A percentile compares a stretch with the other conserved stretches of the same genome.
Evolutionary conservation across 2,113 vertebrate genomes (phyloP).

Genomic region (Neotoma lepida): DNA sequence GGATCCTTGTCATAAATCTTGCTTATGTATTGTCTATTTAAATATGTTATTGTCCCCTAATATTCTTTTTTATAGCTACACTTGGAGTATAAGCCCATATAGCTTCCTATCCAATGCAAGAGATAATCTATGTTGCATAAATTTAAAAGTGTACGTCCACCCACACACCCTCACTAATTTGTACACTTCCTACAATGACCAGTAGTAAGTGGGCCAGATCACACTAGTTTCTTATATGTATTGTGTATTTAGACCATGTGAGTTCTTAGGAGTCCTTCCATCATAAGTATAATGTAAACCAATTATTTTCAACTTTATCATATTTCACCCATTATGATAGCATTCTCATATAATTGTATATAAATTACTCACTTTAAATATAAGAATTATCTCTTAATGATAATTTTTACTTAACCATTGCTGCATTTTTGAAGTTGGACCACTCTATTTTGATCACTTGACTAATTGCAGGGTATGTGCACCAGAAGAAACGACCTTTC

Average conservation of each 20-base stretch:
- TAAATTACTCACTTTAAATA: constrained; percentile 45
- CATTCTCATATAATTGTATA: constrained; percentile 40
- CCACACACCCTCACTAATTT: neutral
- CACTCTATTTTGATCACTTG: constrained; percentile 71
- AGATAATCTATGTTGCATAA: neutral
- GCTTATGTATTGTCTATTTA: constrained; percentile 17
- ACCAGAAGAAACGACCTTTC: constrained; percentile 98
- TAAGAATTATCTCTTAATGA: constrained; percentile 7
- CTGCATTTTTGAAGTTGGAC: constrained; percentile 58
- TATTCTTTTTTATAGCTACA: constrained; percentile 33
- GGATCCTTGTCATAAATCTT: constrained; percentile 23
- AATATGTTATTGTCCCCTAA: neutral
- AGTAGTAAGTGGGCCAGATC: constrained; percentile 17
- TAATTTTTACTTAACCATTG: constrained; percentile 63
- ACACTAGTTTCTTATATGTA: neutral
- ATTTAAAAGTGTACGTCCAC: neutral
- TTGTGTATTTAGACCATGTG: constrained; percentile 28
- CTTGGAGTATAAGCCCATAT: neutral
- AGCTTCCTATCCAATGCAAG: neutral
- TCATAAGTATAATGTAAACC: constrained; percentile 33
- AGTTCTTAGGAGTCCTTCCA: constrained; percentile 42
- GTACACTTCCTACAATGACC: neutral
- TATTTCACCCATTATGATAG: constrained; percentile 29
- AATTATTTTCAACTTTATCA: constrained; percentile 46
- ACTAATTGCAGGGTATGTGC: constrained; percentile 91